Evolutionary conservation across 2,797 vertebrate genomes (phyloP).

Genomic region (Acipenser oxyrinchus): DNA sequence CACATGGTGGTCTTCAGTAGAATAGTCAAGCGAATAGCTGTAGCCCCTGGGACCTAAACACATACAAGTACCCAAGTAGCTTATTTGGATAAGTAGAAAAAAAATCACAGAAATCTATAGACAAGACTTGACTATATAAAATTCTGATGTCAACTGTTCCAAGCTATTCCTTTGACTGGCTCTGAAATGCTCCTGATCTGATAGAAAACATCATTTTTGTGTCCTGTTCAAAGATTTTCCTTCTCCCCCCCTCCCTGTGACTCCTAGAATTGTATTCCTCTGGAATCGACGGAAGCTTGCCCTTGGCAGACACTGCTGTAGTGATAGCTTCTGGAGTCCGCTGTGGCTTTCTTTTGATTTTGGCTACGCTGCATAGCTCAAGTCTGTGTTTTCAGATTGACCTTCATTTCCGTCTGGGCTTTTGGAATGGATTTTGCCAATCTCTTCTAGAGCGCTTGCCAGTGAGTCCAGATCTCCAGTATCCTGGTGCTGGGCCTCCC

Average conservation of each 20-base stretch:
- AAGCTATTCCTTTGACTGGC: not conserved
- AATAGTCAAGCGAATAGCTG: slow-evolving; percentile 9
- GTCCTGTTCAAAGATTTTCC: slow-evolving; percentile 10
- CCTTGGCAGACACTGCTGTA: not conserved
- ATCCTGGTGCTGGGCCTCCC: slow-evolving; percentile 91
- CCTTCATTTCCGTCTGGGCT: slow-evolving; percentile 60
- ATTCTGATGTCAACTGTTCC: not conserved
- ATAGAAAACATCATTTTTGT: not conserved
- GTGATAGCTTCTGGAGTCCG: slow-evolving; percentile 45
- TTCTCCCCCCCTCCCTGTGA: not conserved
- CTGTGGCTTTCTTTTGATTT: slow-evolving; percentile 37
- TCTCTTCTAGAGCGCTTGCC: slow-evolving; percentile 92
- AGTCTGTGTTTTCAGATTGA: slow-evolving; percentile 62
- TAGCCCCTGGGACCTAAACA: not conserved
- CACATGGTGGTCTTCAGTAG: not conserved
- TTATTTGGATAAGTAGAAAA: slow-evolving; percentile 3
- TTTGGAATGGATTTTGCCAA: slow-evolving; percentile 85
- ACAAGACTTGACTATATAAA: too few species aligned
- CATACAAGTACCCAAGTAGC: slow-evolving; percentile 4
- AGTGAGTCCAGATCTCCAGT: slow-evolving; percentile 88
- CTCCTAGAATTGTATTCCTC: not conserved
- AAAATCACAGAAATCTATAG: slow-evolving; percentile 8
- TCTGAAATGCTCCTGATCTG: too few species aligned
- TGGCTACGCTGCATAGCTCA: slow-evolving; percentile 46
- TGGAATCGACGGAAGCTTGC: not conserved